A percentile compares a stretch with the other conserved stretches of the same genome.
Evolutionary conservation across 2,113 vertebrate genomes (phyloP).

Genomic region (Aramus guarauna): DNA sequence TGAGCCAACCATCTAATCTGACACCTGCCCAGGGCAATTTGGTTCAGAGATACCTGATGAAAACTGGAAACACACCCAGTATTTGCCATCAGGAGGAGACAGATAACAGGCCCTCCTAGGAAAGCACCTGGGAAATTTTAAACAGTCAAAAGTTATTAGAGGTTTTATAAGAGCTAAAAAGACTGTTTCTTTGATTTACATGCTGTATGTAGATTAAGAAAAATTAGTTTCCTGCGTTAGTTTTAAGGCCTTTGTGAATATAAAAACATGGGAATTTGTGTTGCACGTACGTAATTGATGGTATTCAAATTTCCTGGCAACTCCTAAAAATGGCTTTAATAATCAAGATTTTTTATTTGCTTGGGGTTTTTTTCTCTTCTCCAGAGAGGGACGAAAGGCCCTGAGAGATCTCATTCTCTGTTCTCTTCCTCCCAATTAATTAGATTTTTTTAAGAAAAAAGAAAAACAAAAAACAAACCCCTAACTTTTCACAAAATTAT

Average conservation of each 20-base stretch:
- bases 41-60: not conserved
- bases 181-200: not conserved
- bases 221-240: not conserved
- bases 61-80: not conserved
- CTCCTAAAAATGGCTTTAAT: constrained; percentile 3
- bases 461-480: not conserved
- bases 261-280: constrained; percentile 6
- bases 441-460: not conserved
- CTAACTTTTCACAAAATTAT: not conserved
- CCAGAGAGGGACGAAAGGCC: not conserved
- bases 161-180: not conserved
- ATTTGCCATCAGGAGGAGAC: not conserved
- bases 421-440: constrained; percentile 13
- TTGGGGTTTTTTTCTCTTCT: not conserved
- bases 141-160: not conserved
- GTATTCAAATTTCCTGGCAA: constrained; percentile 20
- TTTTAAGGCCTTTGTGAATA: constrained; percentile 20
- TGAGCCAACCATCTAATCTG: not conserved
- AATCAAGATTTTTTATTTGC: not conserved
- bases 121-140: not conserved
- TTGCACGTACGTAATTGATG: not conserved
- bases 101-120: not conserved
- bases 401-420: not conserved
- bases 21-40: not conserved
- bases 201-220: not conserved